These are phyloP conservation scores for Euglossa dilemma DNA, from an alignment of 1,140 invertebrate species.

Conservation along the genomic window DNA sequence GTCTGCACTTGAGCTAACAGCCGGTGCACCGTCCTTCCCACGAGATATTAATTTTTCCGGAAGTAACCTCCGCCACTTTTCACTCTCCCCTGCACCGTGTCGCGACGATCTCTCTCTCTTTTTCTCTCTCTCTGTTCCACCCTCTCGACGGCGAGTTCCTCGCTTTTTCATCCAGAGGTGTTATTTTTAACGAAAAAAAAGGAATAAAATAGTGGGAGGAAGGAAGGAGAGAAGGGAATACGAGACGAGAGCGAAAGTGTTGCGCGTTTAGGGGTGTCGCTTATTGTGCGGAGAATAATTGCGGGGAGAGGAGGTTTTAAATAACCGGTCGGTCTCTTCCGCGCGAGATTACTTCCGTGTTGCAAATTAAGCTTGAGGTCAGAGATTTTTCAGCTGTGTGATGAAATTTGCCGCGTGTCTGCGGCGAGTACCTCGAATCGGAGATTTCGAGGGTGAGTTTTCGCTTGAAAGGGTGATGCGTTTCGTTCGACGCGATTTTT, in stretches of 20 bases:
- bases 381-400: no score
- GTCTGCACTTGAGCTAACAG: slow-evolving; percentile 62
- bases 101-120: background rate
- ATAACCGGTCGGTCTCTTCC: slow-evolving; percentile 16
- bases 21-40: slow-evolving; percentile 64
- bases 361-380: background rate
- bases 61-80: slow-evolving; percentile 66
- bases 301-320: slow-evolving; percentile 20
- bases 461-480: no score
- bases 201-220: no score
- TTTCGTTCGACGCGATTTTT: background rate
- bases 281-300: background rate
- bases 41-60: slow-evolving; percentile 76
- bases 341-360: background rate
- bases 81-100: background rate
- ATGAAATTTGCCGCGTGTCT: background rate
- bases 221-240: background rate
- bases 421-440: no score
- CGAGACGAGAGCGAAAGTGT: slow-evolving; percentile 13
- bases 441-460: no score
- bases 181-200: slow-evolving; percentile 46
- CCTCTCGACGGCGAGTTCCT: background rate
- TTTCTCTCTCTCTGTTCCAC: background rate
- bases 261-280: background rate
- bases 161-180: slow-evolving; percentile 58